Conservation (phyloP, 2,113 vertebrate genomes). For the Callorhinus ursinus region DNA sequence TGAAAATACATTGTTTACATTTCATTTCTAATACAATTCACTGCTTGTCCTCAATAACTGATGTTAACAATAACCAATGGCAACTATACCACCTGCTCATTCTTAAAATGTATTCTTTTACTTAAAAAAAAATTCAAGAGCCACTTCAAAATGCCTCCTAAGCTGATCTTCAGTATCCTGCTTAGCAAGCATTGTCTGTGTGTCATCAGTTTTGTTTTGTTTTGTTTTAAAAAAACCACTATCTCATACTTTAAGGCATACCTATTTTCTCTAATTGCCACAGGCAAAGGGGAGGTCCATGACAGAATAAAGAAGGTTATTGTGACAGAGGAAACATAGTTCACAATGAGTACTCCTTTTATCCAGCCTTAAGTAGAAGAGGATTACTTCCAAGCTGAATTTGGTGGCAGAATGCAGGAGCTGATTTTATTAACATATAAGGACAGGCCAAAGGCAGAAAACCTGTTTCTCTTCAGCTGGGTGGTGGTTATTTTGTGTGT, state of each 20-base stretch:
- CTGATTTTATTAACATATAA: slow-evolving; percentile 82
- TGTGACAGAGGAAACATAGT: slow-evolving; percentile 90
- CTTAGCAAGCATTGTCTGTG: slow-evolving; percentile 63
- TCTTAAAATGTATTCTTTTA: slow-evolving; percentile 67
- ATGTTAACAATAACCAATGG: not conserved
- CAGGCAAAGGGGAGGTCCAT: slow-evolving; percentile 87
- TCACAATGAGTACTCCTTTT: slow-evolving; percentile 89
- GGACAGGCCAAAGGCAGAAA: slow-evolving; percentile 80
- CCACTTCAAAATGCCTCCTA: slow-evolving; percentile 70
- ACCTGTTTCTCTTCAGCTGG: slow-evolving; percentile 41
- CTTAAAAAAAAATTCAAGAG: slow-evolving; percentile 58
- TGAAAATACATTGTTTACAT: not conserved
- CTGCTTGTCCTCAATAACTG: slow-evolving; percentile 15
- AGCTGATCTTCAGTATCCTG: slow-evolving; percentile 71
- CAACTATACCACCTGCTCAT: slow-evolving; percentile 65
- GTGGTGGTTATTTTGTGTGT: slow-evolving; percentile 47
- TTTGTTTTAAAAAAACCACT: slow-evolving; percentile 77
- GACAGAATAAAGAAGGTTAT: slow-evolving; percentile 89
- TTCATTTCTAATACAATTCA: slow-evolving; percentile 59
- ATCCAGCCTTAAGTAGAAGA: slow-evolving; percentile 85
- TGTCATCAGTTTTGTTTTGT: slow-evolving; percentile 77
- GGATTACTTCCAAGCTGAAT: slow-evolving; percentile 86
- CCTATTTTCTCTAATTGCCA: slow-evolving; percentile 88
- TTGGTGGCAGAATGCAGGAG: slow-evolving; percentile 83
- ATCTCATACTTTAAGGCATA: slow-evolving; percentile 85